A percentile compares a stretch with the other conserved stretches of the same genome.
Conservation (phyloP, 2,888 invertebrate species). For the Phortica magna region DNA sequence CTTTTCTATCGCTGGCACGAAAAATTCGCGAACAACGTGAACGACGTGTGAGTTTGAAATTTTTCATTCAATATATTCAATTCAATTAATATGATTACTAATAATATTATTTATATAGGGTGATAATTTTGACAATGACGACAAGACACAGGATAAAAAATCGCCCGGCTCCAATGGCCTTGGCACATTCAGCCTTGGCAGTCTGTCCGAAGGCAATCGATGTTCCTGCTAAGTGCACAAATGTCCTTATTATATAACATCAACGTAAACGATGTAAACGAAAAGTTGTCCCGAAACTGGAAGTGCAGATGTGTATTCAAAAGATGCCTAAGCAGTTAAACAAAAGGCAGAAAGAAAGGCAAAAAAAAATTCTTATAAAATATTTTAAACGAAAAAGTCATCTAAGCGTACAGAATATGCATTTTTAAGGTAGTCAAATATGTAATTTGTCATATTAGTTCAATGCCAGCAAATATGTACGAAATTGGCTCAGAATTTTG, state of each 20-base stretch:
- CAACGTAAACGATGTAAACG: conserved; percentile 43
- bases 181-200: conserved; percentile 77
- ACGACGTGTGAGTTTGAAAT: conserved; percentile 81
- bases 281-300: not conserved
- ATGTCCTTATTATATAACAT: conserved; percentile 30
- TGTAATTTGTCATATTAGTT: not conserved
- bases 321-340: conserved; percentile 33
- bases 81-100: not conserved
- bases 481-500: conserved; percentile 7
- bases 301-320: conserved; percentile 41
- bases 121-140: conserved; percentile 78
- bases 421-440: conserved; percentile 52
- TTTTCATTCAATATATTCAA: not conserved
- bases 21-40: conserved; percentile 90
- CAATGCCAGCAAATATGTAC: not conserved
- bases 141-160: conserved; percentile 76
- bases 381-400: conserved; percentile 37
- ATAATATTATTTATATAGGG: conserved; percentile 65
- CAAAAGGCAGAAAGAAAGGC: conserved; percentile 36
- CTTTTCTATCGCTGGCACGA: conserved; percentile 88
- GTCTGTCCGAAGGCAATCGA: conserved; percentile 76
- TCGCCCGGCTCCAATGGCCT: conserved; percentile 77
- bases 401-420: conserved; percentile 66
- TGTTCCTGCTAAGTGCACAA: conserved; percentile 76
- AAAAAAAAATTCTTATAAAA: conserved; percentile 29